Base-by-base conservation (phyloP, 1,140 invertebrate genomes). In the Ganaspis sp. region DNA sequence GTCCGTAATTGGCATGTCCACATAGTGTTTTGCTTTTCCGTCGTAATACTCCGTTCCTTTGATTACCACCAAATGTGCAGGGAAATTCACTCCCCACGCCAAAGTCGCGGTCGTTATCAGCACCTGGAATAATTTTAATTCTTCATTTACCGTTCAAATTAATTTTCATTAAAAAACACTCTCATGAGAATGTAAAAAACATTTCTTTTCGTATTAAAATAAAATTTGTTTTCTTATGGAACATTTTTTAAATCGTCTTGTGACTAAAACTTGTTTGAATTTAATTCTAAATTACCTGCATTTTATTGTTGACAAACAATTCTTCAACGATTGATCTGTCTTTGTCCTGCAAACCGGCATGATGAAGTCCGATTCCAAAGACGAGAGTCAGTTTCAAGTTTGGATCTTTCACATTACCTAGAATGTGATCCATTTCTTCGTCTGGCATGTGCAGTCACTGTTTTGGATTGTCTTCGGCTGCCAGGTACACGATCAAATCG, bases 1-100 rank as follows among this genome's bases (percentile, higher is more conserved):
- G 93, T 99, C 98, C 0, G 99, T 99, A 69, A 99, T 99, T 0
- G 99, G 99, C 95, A 99, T 99, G 84, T 99, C 99, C 2, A 99
- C 97, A 90, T 99, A 99, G 85, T 98, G 94, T 86, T 98, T 96
- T 4, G 94, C 94, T 88, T 99, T 99, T 9, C 98, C 98, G 91
- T 99, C 99, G 89, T 96, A 99, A 91, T 98, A 99, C 91, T 99
- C 99, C 1, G 99, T 99, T 69, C 97, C 97, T 83, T 93, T 93
- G 29, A 95, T 93, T 1, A 96, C 93, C 0, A 98, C 97, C 19
- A 98, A 90, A 91, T 98, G 96, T 21, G 99, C 98, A 2, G 99
- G 99, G 83, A 99, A 97, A 92, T 99, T 99, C 0, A 99, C 98
- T 69, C 99, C 99, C 99, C 99, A 99, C 1, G 99, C 99, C 34